Base-by-base conservation (phyloP, 2,888 invertebrate genomes). In the Clusia tigrina region DNA sequence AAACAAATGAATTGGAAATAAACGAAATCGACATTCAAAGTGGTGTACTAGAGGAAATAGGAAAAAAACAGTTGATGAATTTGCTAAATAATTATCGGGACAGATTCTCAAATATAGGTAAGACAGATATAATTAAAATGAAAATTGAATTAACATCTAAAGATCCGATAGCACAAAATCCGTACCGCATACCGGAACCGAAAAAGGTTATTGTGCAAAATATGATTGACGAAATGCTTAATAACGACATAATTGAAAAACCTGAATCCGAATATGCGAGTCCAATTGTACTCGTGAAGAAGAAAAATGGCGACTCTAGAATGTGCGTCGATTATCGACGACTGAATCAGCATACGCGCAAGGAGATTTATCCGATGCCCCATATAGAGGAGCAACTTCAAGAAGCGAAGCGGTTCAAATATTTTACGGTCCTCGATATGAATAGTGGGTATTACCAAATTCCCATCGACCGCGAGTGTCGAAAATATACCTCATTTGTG, bases 351-450 rank as follows among this genome's bases (percentile, higher is more conserved):
- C 53, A 61, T n/a, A 58, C 38, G 38, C 24, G 18, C 2, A 67
- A 65, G 23, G 64, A 67, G 48, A 56, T 60, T 51, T 69, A 58
- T 18, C 67, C 64, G 9, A 60, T 60, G n/a, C 65, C 62, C 1
- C 66, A 68, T 23, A 65, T 68, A n/a, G 66, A 48, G 15, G 66
- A 69, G 24, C 54, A 64, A 0, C 32, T 67, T 1, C 67, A 69
- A 37, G 60, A 46, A 2, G 64, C 63, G 0, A 63, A 23, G 46
- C 12, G 56, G 18, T 67, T 54, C 48, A 53, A 18, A 1, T 63
- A 57, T 23, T 69, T 66, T n/a, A 58, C 64, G 0, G 25, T 57
- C 0, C 24, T 69, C 2, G 69, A 69, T 23, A 32, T 65, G 15
- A 66, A 66, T 17, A 60, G 62, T 17, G 61, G 60, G 25, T 58